Evolutionary conservation across 1,140 invertebrate species (phyloP), one percentile per base, ranked within the genome.

Genomic region (Brachionus rotundiformis): DNA sequence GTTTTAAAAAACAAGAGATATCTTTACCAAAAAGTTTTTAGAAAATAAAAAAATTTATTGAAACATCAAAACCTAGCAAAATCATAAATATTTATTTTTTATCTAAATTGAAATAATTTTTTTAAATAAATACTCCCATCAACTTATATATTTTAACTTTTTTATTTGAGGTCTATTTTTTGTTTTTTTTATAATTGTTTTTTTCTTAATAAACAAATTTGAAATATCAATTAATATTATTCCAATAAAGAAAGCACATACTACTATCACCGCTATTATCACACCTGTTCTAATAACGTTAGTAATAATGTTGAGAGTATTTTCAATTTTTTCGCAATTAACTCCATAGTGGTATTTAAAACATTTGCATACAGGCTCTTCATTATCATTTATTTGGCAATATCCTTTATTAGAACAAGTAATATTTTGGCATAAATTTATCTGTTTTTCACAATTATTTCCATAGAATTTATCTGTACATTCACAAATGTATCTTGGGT

Each of bases 371-470:
- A 29, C 19, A 23, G 31, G 39, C 3, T 23, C 25, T 77, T 36
- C 36, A 3, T 59, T 47, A n/a, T 23, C 10, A 16, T 49, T n/a
- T 25, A 49, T 3, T 16, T 71, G 16, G 49, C 75, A 77, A 19
- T 54, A 31, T 10, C 75, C 75, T 10, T 49, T 77, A 8, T 16
- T 16, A 3, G 75, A 77, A 77, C 75, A 77, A 16, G 23, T 77
- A 23, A 33, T n/a, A 59, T 59, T 59, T 4, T 29, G 16, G 49
- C 75, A 77, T 7, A 77, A 19, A 31, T 77, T 41, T 33, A n/a
- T 59, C 19, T 47, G 16, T n/a, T 31, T 47, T 23, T 77, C 75
- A 11, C 75, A 77, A 16, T 36, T 10, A 77, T 8, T 8, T 23
- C 75, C 75, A 33, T 44, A 29, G 49, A 16, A 77, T 25, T 54